Percentiles rank a stretch among this genome's conserved stretches.
phyloP scores from a whole-genome alignment of 1,140 invertebrate genomes.

The Euwallacea fornicatus region DNA sequence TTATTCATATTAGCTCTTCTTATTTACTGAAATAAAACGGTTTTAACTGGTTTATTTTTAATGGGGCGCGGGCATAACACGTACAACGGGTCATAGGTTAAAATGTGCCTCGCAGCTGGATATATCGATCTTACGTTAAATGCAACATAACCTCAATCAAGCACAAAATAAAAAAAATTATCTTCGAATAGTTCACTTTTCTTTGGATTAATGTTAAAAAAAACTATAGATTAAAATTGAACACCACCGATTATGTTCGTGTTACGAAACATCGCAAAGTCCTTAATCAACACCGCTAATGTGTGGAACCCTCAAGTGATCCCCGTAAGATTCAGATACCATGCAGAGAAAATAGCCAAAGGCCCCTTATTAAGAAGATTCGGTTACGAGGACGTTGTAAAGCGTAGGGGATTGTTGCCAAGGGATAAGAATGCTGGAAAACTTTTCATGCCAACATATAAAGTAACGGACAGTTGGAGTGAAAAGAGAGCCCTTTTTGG shows the following conservation, averaged over 20 bases:
- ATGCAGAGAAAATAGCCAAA: conserved; percentile 65
- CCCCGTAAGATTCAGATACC: conserved; percentile 63
- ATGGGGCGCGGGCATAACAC: too few relatives aligned
- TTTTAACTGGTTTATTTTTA: too few relatives aligned
- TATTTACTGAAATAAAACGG: background rate
- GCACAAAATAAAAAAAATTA: too few relatives aligned
- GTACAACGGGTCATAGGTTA: too few relatives aligned
- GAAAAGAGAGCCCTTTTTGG: conserved; percentile 82
- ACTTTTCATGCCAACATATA: conserved; percentile 70
- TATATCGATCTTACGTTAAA: too few relatives aligned
- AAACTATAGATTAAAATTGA: too few relatives aligned
- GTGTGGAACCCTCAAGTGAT: conserved; percentile 52
- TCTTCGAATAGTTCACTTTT: too few relatives aligned
- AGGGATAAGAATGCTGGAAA: conserved; percentile 57
- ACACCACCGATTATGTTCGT: background rate
- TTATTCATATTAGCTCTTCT: conserved; percentile 31
- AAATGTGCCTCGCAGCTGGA: too few relatives aligned
- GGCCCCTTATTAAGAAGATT: conserved; percentile 65
- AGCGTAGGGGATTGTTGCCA: conserved; percentile 69
- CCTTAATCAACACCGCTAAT: background rate
- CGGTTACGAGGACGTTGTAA: conserved; percentile 70
- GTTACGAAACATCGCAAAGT: background rate
- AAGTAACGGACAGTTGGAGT: conserved; percentile 73
- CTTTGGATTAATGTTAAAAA: too few relatives aligned
- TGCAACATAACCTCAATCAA: too few relatives aligned